Percentiles rank a stretch among this genome's conserved stretches.
Conservation (phyloP, 2,888 invertebrate species). For the Onchidella celtica region DNA sequence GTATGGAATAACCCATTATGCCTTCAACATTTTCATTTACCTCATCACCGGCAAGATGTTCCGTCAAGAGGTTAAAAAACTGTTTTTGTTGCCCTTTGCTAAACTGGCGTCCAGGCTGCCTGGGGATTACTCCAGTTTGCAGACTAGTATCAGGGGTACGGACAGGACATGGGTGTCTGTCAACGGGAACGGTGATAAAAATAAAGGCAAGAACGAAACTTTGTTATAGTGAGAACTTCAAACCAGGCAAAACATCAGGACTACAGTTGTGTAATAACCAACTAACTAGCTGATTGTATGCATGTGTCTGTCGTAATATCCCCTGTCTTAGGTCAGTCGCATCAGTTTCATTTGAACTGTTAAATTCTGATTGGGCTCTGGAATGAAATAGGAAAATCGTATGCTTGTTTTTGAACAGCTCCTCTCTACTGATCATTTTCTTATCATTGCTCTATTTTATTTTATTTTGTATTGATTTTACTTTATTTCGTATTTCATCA, state of each 20-base stretch:
- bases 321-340: no score
- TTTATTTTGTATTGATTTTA: no score
- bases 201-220: constrained; percentile 44
- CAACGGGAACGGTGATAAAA: constrained; percentile 50
- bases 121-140: constrained; percentile 65
- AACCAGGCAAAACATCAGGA: background rate
- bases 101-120: constrained; percentile 58
- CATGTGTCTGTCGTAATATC: no score
- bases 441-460: no score
- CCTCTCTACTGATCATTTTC: no score
- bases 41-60: constrained; percentile 78
- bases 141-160: constrained; percentile 57
- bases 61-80: constrained; percentile 71
- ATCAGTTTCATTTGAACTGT: no score
- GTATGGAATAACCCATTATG: constrained; percentile 78
- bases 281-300: no score
- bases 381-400: no score
- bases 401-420: no score
- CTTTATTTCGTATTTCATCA: no score
- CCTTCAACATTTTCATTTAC: constrained; percentile 79
- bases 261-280: no score
- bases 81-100: constrained; percentile 58
- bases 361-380: no score
- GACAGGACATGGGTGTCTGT: constrained; percentile 61
- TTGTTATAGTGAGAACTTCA: constrained; percentile 21